Percentiles rank a stretch among this genome's conserved stretches.
Evolutionary conservation across 2,888 invertebrate species (phyloP).

Genomic region (Drosophila colorata): DNA sequence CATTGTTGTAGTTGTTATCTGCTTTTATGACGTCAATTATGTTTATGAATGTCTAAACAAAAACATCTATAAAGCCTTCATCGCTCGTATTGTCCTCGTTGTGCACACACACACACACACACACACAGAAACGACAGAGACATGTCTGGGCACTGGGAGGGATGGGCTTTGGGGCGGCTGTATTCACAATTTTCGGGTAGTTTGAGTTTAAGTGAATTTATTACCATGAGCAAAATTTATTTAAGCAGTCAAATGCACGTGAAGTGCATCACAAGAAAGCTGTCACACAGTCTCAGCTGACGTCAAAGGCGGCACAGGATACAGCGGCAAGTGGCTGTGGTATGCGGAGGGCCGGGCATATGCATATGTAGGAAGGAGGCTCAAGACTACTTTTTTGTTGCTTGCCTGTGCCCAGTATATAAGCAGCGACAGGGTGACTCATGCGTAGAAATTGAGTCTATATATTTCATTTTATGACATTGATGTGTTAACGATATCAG

Average conservation of each 20-base stretch:
- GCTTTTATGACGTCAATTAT: conserved; percentile 80
- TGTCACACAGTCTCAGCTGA: conserved; percentile 66
- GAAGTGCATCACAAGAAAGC: conserved; percentile 78
- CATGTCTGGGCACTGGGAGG: not conserved
- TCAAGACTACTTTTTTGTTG: conserved; percentile 25
- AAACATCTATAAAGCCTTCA: conserved; percentile 72
- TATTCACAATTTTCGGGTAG: conserved; percentile 42
- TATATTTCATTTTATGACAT: not conserved
- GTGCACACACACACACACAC: conserved; percentile 12
- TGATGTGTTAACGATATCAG: not conserved
- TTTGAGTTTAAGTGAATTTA: conserved; percentile 80
- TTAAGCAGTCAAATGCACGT: conserved; percentile 81
- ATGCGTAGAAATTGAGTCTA: not conserved
- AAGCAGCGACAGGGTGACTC: conserved; percentile 34
- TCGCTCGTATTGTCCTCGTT: conserved; percentile 50
- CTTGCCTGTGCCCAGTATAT: not conserved
- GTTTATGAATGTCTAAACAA: conserved; percentile 79
- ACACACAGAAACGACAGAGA: not conserved
- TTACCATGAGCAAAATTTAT: conserved; percentile 80
- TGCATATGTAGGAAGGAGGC: conserved; percentile 48
- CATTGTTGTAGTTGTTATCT: conserved; percentile 64
- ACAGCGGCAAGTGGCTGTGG: conserved; percentile 1
- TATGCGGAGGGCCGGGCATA: conserved; percentile 10
- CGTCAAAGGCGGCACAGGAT: conserved; percentile 51
- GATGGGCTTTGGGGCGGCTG: not conserved